A percentile compares a stretch with the other conserved stretches of the same genome.
Conservation (phyloP, 2,113 vertebrate species). For the Pangasianodon hypophthalmus region DNA sequence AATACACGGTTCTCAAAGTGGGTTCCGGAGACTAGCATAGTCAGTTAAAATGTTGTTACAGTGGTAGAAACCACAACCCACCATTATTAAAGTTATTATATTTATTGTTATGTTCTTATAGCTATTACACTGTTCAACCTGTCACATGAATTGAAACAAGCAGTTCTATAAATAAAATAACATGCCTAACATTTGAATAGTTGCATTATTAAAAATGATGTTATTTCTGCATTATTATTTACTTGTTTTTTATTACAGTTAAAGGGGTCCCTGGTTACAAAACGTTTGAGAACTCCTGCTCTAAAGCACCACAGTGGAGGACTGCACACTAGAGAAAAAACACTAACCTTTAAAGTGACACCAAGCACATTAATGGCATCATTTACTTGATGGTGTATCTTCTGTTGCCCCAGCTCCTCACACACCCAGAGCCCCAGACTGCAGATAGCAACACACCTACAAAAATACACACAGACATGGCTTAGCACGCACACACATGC, state of each 20-base stretch:
- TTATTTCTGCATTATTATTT: background rate
- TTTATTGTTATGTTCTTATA: background rate
- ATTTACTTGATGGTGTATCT: slow-evolving; percentile 85
- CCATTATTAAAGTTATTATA: background rate
- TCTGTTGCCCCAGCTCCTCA: slow-evolving; percentile 86
- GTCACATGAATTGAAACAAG: background rate
- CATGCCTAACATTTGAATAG: background rate
- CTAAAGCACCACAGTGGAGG: background rate
- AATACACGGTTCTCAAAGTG: background rate
- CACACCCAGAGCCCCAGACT: slow-evolving; percentile 95
- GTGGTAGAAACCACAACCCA: background rate
- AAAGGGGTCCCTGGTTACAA: background rate
- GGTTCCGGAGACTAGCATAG: background rate
- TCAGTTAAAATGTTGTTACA: background rate
- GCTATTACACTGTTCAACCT: background rate
- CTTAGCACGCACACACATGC: background rate
- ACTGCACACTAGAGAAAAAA: background rate
- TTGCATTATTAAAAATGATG: background rate
- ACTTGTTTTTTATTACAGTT: background rate
- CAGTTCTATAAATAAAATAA: background rate
- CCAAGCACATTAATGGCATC: slow-evolving; percentile 94
- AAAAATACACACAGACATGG: slow-evolving; percentile 32
- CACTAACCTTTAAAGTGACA: slow-evolving; percentile 92
- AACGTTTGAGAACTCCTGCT: background rate
- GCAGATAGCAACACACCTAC: slow-evolving; percentile 91